Percentiles rank a stretch among this genome's conserved stretches.
phyloP scores from a whole-genome alignment of 2,113 vertebrate genomes.

The Hylia prasina region DNA sequence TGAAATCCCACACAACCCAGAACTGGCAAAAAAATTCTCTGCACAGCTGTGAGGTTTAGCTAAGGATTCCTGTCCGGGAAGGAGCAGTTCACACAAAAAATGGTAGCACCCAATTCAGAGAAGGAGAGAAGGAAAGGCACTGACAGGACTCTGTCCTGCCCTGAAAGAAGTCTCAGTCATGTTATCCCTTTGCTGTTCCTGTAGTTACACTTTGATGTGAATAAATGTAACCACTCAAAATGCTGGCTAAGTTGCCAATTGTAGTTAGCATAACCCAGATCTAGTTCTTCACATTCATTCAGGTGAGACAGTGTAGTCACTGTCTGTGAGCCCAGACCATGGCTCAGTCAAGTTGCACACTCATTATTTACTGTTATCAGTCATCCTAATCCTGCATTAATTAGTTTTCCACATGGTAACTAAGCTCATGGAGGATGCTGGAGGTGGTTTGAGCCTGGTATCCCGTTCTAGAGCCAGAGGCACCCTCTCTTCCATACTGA shows the following conservation, averaged over 20 bases:
- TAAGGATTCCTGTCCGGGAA: not conserved
- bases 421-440: rapidly evolving
- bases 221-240: not conserved
- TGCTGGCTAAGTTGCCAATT: not conserved
- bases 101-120: not conserved
- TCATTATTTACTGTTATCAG: not conserved
- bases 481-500: not conserved
- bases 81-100: not conserved
- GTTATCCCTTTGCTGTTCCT: not conserved
- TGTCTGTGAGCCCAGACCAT: not conserved
- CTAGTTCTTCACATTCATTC: not conserved
- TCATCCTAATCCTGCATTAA: not conserved
- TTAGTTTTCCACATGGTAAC: not conserved
- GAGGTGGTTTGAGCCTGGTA: rapidly evolving
- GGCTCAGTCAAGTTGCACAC: not conserved
- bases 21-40: not conserved
- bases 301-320: not conserved
- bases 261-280: too few relatives aligned
- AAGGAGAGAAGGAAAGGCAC: not conserved
- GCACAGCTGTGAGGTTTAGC: not conserved
- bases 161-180: not conserved
- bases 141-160: not conserved
- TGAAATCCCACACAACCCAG: not conserved
- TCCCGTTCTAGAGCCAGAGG: not conserved
- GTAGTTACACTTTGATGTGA: rapidly evolving